Conservation (phyloP, 2,888 invertebrate species). For the Trisateles emortualis region DNA sequence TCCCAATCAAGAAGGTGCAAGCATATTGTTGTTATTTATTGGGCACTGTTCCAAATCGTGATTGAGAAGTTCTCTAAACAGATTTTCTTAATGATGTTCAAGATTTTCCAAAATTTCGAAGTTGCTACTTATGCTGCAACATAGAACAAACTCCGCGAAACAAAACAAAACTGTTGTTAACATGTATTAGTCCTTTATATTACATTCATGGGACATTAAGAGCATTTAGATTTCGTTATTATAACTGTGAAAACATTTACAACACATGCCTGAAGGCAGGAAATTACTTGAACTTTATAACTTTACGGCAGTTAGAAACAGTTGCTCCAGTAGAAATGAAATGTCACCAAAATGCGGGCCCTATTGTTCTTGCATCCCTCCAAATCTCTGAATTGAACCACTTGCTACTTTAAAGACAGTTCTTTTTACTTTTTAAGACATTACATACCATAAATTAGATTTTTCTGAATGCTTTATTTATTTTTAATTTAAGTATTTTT, state of each 20-base stretch:
- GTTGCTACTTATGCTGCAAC: neutral
- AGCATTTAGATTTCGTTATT: constrained; percentile 21
- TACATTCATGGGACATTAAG: constrained; percentile 15
- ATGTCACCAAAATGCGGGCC: constrained; percentile 61
- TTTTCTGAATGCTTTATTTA: too few relatives aligned
- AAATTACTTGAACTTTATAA: constrained; percentile 36
- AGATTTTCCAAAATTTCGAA: neutral
- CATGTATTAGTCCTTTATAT: constrained; percentile 10
- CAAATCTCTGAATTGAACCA: constrained; percentile 54
- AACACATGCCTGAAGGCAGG: constrained; percentile 22
- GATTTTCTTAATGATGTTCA: neutral
- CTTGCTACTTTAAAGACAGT: constrained; percentile 44
- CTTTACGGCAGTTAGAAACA: constrained; percentile 37
- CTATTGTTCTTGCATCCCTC: constrained; percentile 60
- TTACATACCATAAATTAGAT: too few relatives aligned
- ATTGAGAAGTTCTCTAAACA: constrained; percentile 1
- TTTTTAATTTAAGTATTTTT: too few relatives aligned
- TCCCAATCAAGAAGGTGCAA: neutral
- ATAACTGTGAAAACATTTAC: constrained; percentile 23
- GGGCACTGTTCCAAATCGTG: constrained; percentile 8
- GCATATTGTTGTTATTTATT: neutral
- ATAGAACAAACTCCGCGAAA: neutral
- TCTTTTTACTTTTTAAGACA: constrained; percentile 33
- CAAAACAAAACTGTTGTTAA: constrained; percentile 3
- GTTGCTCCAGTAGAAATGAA: constrained; percentile 39